Evolutionary conservation across 2,113 vertebrate genomes (phyloP).

Genomic region (Boleophthalmus pectinirostris): DNA sequence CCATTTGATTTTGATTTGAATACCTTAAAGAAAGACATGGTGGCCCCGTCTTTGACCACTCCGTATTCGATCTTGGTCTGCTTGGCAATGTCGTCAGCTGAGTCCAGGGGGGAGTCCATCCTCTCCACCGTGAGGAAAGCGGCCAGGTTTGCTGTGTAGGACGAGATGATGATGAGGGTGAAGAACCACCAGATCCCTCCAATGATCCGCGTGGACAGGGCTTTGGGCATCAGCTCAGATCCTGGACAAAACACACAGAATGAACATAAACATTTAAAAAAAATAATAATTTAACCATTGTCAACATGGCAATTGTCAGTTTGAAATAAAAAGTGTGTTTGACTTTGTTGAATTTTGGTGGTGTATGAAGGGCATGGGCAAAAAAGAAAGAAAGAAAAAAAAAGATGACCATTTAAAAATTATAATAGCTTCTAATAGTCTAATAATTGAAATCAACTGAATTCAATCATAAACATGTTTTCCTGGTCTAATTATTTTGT

Average conservation of each 20-base stretch:
- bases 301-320: too few relatives aligned
- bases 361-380: not conserved
- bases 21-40: constrained; percentile 99
- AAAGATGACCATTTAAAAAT: not conserved
- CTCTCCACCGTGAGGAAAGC: constrained; percentile 97
- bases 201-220: constrained; percentile 96
- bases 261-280: constrained; percentile 16
- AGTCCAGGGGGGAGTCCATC: constrained; percentile 96
- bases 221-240: constrained; percentile 98
- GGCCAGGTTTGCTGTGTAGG: constrained; percentile 96
- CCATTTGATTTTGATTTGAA: not conserved
- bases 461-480: not conserved
- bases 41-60: constrained; percentile 93
- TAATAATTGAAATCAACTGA: too few relatives aligned
- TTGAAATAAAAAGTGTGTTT: constrained; percentile 19
- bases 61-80: constrained; percentile 98
- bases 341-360: not conserved
- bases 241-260: constrained; percentile 71
- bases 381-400: not conserved
- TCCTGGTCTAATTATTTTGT: too few relatives aligned
- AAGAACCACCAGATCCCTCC: constrained; percentile 99
- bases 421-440: too few relatives aligned
- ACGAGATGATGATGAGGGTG: constrained; percentile 98
- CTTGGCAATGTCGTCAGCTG: constrained; percentile 95
- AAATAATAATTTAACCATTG: too few relatives aligned